Percentiles rank a stretch among this genome's conserved stretches.
phyloP scores from a whole-genome alignment of 2,888 invertebrate species.

The Diplazon laetatorius region DNA sequence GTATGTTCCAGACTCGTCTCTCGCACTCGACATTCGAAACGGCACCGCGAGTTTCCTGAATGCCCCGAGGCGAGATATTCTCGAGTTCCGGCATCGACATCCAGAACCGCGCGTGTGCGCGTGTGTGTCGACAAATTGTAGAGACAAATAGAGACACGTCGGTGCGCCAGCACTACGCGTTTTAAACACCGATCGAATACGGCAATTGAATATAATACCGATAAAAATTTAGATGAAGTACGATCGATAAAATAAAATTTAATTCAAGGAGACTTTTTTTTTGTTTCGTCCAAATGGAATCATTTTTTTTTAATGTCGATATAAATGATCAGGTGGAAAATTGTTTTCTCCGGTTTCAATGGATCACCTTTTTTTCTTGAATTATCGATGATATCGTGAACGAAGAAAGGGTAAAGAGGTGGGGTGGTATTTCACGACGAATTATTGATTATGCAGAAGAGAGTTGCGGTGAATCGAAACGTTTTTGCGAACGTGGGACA shows the following conservation, averaged over 20 bases:
- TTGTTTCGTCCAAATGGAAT: no score
- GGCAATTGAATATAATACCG: conserved; percentile 18
- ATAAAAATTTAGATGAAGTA: neutral
- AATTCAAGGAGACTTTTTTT: conserved; percentile 56
- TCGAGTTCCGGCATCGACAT: conserved; percentile 57
- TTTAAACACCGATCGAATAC: neutral
- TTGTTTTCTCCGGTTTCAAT: no score
- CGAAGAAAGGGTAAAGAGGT: no score
- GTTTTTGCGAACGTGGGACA: no score
- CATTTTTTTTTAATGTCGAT: no score
- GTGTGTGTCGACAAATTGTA: neutral
- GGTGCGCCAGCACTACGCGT: neutral
- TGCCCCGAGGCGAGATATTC: conserved; percentile 61
- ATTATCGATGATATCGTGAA: no score
- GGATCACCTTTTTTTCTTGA: no score
- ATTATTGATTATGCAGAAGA: no score
- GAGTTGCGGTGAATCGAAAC: no score
- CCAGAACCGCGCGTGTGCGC: conserved; percentile 2
- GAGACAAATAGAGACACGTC: no score
- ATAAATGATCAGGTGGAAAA: no score
- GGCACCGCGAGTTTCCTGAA: conserved; percentile 58
- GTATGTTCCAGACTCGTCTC: conserved; percentile 47
- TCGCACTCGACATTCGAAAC: conserved; percentile 60
- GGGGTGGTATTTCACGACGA: no score
- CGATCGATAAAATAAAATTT: conserved; percentile 35